Percentiles rank a stretch among this genome's conserved stretches.
phyloP scores from a whole-genome alignment of 2,797 vertebrate species.

The Poeciliopsis presidionis region DNA sequence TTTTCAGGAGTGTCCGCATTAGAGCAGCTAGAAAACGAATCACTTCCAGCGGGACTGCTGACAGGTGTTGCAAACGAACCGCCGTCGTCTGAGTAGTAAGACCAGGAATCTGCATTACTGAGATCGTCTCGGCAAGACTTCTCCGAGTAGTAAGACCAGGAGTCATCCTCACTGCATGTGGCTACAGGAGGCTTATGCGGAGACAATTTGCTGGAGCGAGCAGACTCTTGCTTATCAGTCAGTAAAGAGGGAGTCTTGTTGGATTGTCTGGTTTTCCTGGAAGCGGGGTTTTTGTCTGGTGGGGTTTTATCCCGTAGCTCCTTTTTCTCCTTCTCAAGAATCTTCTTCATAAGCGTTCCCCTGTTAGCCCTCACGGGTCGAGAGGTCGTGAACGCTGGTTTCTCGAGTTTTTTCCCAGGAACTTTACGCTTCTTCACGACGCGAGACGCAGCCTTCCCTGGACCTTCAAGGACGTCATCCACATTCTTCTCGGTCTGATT shows the following conservation, averaged over 20 bases:
- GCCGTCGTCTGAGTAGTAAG: slow-evolving; percentile 35
- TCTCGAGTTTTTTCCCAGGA: slow-evolving; percentile 28
- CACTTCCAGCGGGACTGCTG: neutral
- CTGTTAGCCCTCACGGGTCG: slow-evolving; percentile 51
- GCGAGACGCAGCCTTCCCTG: fast-evolving
- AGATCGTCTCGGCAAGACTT: slow-evolving; percentile 5
- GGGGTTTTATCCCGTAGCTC: neutral
- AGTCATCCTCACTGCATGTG: slow-evolving; percentile 45
- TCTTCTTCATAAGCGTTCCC: slow-evolving; percentile 52
- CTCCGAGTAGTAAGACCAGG: slow-evolving; percentile 59
- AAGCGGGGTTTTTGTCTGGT: neutral
- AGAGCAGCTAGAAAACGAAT: slow-evolving; percentile 11
- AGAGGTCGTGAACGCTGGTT: neutral
- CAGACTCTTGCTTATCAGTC: neutral
- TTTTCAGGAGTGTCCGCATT: slow-evolving; percentile 8
- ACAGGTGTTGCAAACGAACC: slow-evolving; percentile 6
- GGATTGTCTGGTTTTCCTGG: neutral
- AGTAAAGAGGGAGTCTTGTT: neutral
- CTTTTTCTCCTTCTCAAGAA: slow-evolving; percentile 53
- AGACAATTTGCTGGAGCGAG: neutral
- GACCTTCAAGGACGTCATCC: neutral
- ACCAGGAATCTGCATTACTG: slow-evolving; percentile 45
- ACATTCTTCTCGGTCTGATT: neutral
- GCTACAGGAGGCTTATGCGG: slow-evolving; percentile 20
- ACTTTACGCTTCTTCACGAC: slow-evolving; percentile 36